Conservation (phyloP, 2,888 invertebrate species). For the Drosophila nr. perissopoda region DNA sequence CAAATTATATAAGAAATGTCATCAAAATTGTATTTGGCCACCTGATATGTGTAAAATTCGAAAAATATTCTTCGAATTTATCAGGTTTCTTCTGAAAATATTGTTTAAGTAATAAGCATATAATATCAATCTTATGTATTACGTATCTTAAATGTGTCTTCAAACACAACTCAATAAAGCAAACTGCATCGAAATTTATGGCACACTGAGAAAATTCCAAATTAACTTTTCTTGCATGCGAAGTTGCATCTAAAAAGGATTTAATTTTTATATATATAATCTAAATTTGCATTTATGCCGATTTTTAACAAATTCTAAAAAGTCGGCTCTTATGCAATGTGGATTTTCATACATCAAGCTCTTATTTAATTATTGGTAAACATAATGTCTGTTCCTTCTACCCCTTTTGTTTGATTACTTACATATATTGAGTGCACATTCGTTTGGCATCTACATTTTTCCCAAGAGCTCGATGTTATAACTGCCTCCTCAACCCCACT, state of each 20-base stretch:
- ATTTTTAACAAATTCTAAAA: neutral
- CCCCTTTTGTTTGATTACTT: neutral
- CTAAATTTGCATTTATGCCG: neutral
- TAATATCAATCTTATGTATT: neutral
- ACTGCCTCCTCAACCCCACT: neutral
- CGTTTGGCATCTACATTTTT: neutral
- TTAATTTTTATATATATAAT: neutral
- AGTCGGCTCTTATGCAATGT: neutral
- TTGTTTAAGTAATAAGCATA: neutral
- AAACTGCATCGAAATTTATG: neutral
- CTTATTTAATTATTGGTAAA: neutral
- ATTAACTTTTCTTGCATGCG: neutral
- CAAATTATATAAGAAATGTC: neutral
- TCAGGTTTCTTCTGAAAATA: constrained; percentile 1
- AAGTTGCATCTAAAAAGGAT: neutral
- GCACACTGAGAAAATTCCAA: neutral
- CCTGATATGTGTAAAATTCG: constrained; percentile 18
- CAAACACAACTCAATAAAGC: neutral
- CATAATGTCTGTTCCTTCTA: neutral
- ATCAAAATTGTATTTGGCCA: constrained; percentile 25
- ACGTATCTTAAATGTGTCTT: neutral
- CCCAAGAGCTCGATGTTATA: neutral
- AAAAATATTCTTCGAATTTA: constrained; percentile 5
- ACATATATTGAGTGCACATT: constrained; percentile 13
- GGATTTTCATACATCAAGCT: neutral